A percentile compares a stretch with the other conserved stretches of the same genome.
These are phyloP conservation scores for Lophotriccus pileatus DNA, from an alignment of 2,797 vertebrate genomes.

Conservation along the genomic window DNA sequence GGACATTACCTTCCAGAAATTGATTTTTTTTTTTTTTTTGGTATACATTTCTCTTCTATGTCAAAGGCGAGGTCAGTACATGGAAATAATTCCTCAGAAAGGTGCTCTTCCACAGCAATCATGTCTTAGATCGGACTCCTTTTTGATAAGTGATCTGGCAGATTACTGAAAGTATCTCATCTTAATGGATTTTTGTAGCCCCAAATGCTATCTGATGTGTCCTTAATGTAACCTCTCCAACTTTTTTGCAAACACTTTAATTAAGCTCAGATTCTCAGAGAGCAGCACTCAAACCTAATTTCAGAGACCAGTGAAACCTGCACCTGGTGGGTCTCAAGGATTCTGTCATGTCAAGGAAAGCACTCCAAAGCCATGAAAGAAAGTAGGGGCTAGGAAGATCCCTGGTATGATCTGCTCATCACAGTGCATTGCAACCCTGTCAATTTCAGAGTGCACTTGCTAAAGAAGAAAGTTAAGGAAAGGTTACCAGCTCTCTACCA, in stretches of 20 bases:
- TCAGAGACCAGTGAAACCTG: not conserved
- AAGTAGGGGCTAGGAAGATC: not conserved
- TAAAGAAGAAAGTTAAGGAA: not conserved
- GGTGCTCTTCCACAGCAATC: not conserved
- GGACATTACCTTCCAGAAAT: not conserved
- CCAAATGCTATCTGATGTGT: not conserved
- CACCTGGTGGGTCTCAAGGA: not conserved
- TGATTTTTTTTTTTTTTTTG: not conserved
- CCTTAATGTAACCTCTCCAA: not conserved
- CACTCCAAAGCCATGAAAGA: not conserved
- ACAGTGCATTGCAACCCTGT: not conserved
- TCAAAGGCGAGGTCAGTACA: not conserved
- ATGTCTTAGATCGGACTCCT: not conserved
- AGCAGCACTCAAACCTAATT: not conserved
- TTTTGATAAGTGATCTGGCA: not conserved
- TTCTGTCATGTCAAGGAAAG: not conserved
- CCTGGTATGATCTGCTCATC: not conserved
- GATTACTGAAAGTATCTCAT: not conserved
- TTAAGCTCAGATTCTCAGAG: not conserved
- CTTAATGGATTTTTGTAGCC: not conserved
- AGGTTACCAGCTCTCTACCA: not conserved
- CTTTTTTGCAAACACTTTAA: not conserved
- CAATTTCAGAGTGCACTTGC: not conserved
- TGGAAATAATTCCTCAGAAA: not conserved
- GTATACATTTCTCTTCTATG: not conserved